Conservation (phyloP, 1,140 invertebrate species). For the Euwallacea fornicatus region DNA sequence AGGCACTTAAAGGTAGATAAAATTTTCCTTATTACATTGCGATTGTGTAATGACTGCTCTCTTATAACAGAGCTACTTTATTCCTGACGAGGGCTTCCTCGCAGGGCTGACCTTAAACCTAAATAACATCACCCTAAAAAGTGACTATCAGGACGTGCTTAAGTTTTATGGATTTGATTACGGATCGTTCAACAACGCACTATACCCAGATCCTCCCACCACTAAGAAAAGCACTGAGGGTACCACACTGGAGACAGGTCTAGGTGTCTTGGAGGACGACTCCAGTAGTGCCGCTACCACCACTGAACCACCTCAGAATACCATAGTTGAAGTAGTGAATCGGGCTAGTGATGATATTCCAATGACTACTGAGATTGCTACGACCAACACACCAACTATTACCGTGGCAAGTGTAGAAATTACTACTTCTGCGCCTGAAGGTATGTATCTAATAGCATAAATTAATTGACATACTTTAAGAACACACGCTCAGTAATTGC, state of each 20-base stretch:
- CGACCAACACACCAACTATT: slow-evolving; percentile 15
- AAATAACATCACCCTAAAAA: slow-evolving; percentile 70
- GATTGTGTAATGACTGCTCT: slow-evolving; percentile 34
- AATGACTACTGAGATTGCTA: neutral
- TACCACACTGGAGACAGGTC: slow-evolving; percentile 24
- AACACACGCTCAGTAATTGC: neutral
- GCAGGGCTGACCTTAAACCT: slow-evolving; percentile 75
- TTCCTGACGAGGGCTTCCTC: slow-evolving; percentile 75
- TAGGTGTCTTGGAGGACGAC: slow-evolving; percentile 14
- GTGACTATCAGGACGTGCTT: slow-evolving; percentile 69
- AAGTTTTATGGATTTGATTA: slow-evolving; percentile 78
- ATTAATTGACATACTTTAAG: too few relatives aligned
- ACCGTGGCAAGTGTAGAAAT: slow-evolving; percentile 7
- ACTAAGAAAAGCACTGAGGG: slow-evolving; percentile 45
- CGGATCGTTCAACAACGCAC: slow-evolving; percentile 51
- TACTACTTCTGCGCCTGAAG: slow-evolving; percentile 15
- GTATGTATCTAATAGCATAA: too few relatives aligned
- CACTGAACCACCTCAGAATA: neutral
- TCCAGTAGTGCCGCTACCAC: neutral
- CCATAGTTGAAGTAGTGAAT: neutral
- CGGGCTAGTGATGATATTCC: neutral
- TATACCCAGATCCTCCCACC: slow-evolving; percentile 44
- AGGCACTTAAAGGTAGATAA: slow-evolving; percentile 54
- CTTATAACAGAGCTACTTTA: slow-evolving; percentile 72
- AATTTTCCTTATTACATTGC: neutral